Evolutionary conservation across 2,888 invertebrate species (phyloP).

Genomic region (Lasioglossum vierecki): DNA sequence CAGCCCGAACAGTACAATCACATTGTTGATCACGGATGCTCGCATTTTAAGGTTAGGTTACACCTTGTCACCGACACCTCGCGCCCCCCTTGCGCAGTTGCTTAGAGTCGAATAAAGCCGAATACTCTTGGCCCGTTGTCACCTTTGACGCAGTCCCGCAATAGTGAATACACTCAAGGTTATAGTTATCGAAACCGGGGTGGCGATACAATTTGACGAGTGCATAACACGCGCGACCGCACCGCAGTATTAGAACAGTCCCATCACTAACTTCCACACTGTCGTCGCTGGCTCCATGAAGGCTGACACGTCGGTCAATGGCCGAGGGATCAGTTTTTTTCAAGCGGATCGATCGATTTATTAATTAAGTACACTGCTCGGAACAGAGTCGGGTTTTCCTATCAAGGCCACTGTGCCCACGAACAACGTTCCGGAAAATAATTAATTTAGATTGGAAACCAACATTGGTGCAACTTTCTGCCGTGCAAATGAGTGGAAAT

Average conservation of each 20-base stretch:
- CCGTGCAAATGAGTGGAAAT: slow-evolving; percentile 30
- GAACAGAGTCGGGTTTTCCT: slow-evolving; percentile 55
- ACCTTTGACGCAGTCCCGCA: slow-evolving; percentile 61
- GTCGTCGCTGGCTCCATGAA: slow-evolving; percentile 68
- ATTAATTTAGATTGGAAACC: slow-evolving; percentile 59
- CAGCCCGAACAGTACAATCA: slow-evolving; percentile 77
- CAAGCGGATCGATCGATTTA: slow-evolving; percentile 45
- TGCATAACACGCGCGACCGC: slow-evolving; percentile 68
- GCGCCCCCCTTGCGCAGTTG: slow-evolving; percentile 68
- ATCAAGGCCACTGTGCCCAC: slow-evolving; percentile 70
- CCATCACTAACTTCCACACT: slow-evolving; percentile 58
- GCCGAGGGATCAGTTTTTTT: slow-evolving; percentile 35
- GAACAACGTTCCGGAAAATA: slow-evolving; percentile 52
- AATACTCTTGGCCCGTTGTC: slow-evolving; percentile 59
- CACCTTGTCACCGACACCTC: slow-evolving; percentile 71
- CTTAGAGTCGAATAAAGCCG: slow-evolving; percentile 46
- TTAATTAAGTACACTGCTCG: slow-evolving; percentile 72
- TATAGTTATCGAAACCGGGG: slow-evolving; percentile 67
- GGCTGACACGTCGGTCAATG: slow-evolving; percentile 62
- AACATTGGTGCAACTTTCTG: slow-evolving; percentile 32
- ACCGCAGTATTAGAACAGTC: slow-evolving; percentile 56
- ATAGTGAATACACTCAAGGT: slow-evolving; percentile 68
- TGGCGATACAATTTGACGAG: slow-evolving; percentile 52
- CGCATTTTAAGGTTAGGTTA: slow-evolving; percentile 82
- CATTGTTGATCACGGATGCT: slow-evolving; percentile 77